Evolutionary conservation across 2,888 invertebrate species (phyloP).

Genomic region (Dryocosmus kuriphilus): DNA sequence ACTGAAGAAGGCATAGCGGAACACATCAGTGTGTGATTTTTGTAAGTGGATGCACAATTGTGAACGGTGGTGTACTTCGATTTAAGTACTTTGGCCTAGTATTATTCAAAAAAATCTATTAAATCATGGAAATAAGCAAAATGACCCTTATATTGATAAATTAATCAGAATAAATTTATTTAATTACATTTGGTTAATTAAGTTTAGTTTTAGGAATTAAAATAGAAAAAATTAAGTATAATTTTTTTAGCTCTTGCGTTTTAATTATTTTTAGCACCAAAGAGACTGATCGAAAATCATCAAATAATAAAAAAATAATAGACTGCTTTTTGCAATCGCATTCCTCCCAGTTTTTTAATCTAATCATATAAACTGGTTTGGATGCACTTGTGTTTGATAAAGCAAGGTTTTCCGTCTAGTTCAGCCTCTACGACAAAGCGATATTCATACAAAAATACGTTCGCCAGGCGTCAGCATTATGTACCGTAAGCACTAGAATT

Average conservation of each 20-base stretch:
- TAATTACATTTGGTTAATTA: background rate
- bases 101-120: too few species aligned
- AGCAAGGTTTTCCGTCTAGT: conserved; percentile 23
- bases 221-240: background rate
- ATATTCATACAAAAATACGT: background rate
- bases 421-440: conserved; percentile 11
- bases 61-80: too few species aligned
- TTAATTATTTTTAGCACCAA: background rate
- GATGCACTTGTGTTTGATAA: background rate
- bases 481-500: conserved; percentile 12
- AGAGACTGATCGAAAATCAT: background rate
- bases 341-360: background rate
- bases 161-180: background rate
- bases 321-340: background rate
- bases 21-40: too few species aligned
- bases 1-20: too few species aligned
- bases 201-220: background rate
- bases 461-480: conserved; percentile 24
- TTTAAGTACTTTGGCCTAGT: too few species aligned
- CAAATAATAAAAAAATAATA: background rate
- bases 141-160: too few species aligned
- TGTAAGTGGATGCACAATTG: too few species aligned
- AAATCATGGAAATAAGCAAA: too few species aligned
- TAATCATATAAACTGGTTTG: background rate
- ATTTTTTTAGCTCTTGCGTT: background rate